Percentiles rank a stretch among this genome's conserved stretches.
Evolutionary conservation across 1,140 invertebrate genomes (phyloP).

Genomic region (Orius insidiosus): DNA sequence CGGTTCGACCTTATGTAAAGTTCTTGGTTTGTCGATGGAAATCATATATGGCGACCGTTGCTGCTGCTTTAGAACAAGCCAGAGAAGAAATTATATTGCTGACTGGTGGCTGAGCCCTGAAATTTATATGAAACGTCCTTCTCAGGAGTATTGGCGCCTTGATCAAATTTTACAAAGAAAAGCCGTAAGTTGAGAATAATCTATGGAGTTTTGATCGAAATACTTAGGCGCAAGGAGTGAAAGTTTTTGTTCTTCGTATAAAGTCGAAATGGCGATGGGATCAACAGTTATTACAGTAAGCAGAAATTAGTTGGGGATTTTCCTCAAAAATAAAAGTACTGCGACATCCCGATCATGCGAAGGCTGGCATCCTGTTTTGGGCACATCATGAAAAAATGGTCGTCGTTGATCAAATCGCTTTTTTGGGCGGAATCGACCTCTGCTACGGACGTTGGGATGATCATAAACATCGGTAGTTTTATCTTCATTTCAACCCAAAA

Average conservation of each 20-base stretch:
- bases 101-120: slow-evolving; percentile 98
- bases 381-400: slow-evolving; percentile 97
- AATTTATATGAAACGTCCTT: slow-evolving; percentile 80
- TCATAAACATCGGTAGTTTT: slow-evolving; percentile 39
- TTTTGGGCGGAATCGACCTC: slow-evolving; percentile 87
- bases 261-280: slow-evolving; percentile 88
- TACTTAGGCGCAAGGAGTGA: slow-evolving; percentile 71
- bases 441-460: slow-evolving; percentile 85
- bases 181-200: slow-evolving; percentile 51
- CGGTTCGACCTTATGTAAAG: slow-evolving; percentile 36
- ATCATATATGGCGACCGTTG: slow-evolving; percentile 67
- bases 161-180: slow-evolving; percentile 73
- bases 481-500: slow-evolving; percentile 5
- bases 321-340: slow-evolving; percentile 43
- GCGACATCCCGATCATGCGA: slow-evolving; percentile 88
- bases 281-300: slow-evolving; percentile 92
- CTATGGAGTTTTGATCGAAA: too few species aligned
- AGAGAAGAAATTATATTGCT: slow-evolving; percentile 90
- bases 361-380: slow-evolving; percentile 78
- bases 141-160: slow-evolving; percentile 67
- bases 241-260: slow-evolving; percentile 86
- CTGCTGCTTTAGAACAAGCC: slow-evolving; percentile 72
- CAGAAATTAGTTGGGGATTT: slow-evolving; percentile 38
- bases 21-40: slow-evolving; percentile 78
- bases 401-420: slow-evolving; percentile 88